These are phyloP conservation scores for Tarsius wallacei DNA, from an alignment of 2,797 vertebrate species.

Conservation along the genomic window DNA sequence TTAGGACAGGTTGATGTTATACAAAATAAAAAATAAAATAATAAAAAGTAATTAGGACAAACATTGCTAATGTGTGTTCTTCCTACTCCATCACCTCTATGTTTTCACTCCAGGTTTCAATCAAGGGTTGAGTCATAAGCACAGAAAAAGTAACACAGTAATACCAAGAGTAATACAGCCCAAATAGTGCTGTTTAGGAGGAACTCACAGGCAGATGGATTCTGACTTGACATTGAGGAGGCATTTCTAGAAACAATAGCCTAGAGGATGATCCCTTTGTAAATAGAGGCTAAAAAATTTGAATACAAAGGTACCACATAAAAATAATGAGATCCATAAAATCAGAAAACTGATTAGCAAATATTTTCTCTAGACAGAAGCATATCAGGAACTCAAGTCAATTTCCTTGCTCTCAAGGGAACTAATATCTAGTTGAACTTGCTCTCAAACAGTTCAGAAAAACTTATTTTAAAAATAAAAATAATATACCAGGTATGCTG, in stretches of 20 bases:
- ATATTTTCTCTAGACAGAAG: slow-evolving; percentile 66
- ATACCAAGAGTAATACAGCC: neutral
- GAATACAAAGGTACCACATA: neutral
- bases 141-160: slow-evolving; percentile 7
- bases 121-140: slow-evolving; percentile 24
- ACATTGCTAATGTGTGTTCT: neutral
- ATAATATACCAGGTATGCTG: neutral
- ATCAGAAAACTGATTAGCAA: slow-evolving; percentile 40
- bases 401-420: slow-evolving; percentile 23
- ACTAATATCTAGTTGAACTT: slow-evolving; percentile 50
- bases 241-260: neutral
- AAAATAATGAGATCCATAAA: neutral
- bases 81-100: neutral
- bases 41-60: slow-evolving; percentile 39
- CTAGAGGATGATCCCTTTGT: neutral
- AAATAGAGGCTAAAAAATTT: neutral
- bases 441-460: slow-evolving; percentile 15
- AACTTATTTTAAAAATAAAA: slow-evolving; percentile 12
- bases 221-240: neutral
- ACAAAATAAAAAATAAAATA: slow-evolving; percentile 46
- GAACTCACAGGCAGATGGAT: neutral
- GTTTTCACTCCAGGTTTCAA: slow-evolving; percentile 1
- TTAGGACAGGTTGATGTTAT: neutral
- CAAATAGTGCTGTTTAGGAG: neutral
- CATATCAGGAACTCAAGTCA: neutral